Conservation (phyloP, 2,888 invertebrate genomes). For the Deilephila porcellus region DNA sequence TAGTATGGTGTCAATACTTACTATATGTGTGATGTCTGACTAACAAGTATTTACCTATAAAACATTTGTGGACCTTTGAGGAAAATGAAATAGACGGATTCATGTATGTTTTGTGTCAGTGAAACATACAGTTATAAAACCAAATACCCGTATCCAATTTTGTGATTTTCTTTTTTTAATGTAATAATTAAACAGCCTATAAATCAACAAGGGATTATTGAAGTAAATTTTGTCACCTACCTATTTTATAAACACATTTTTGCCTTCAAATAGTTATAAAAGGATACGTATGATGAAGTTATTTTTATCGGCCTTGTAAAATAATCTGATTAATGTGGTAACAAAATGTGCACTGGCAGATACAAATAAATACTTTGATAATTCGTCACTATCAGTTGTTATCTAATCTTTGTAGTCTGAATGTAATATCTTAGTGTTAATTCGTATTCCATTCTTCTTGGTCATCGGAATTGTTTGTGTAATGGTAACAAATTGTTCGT, state of each 20-base stretch:
- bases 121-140: background rate
- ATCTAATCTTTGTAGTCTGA: conserved; percentile 73
- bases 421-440: conserved; percentile 76
- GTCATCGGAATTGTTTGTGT: conserved; percentile 53
- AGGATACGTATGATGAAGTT: background rate
- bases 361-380: conserved; percentile 68
- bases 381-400: conserved; percentile 68
- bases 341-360: conserved; percentile 51
- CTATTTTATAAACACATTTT: background rate
- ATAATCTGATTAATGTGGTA: conserved; percentile 43
- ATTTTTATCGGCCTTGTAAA: conserved; percentile 47
- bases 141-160: too few species aligned
- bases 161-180: too few species aligned
- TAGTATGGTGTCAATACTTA: background rate
- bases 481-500: conserved; percentile 46
- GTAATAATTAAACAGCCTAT: too few species aligned
- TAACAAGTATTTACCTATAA: background rate
- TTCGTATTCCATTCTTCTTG: conserved; percentile 62
- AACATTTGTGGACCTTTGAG: background rate
- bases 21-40: background rate
- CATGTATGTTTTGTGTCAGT: background rate
- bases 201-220: background rate
- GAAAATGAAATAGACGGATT: background rate
- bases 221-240: background rate
- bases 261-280: background rate